These are phyloP conservation scores for Eubucco bourcierii DNA, from an alignment of 2,113 vertebrate genomes.

Conservation along the genomic window DNA sequence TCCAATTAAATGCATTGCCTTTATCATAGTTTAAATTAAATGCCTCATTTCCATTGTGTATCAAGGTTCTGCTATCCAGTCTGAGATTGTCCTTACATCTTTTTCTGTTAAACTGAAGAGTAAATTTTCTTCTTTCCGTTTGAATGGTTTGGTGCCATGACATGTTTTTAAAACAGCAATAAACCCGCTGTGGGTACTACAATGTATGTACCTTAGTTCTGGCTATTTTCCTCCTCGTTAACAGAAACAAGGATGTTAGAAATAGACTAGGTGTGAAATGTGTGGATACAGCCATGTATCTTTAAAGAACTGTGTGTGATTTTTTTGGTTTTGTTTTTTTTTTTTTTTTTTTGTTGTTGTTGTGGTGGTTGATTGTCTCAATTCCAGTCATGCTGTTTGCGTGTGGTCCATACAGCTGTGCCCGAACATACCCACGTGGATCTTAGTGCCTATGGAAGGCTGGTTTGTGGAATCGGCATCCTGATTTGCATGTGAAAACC, in stretches of 20 bases:
- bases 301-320: not conserved
- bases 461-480: not conserved
- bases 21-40: not conserved
- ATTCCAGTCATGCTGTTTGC: not conserved
- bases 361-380: not conserved
- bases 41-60: not conserved
- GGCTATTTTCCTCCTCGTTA: not conserved
- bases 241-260: not conserved
- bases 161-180: not conserved
- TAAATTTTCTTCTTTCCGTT: not conserved
- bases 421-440: not conserved
- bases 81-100: not conserved
- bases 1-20: not conserved
- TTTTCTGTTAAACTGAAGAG: not conserved
- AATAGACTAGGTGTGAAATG: not conserved
- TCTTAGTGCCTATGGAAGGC: not conserved
- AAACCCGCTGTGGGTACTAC: not conserved
- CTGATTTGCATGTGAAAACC: slow-evolving; percentile 47
- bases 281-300: not conserved
- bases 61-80: not conserved
- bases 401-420: not conserved
- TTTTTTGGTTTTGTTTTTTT: not conserved
- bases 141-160: not conserved
- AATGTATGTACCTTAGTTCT: not conserved
- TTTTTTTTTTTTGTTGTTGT: not conserved